A percentile compares a stretch with the other conserved stretches of the same genome.
Evolutionary conservation across 2,113 vertebrate genomes (phyloP).

Genomic region (Thryonomys swinderianus): DNA sequence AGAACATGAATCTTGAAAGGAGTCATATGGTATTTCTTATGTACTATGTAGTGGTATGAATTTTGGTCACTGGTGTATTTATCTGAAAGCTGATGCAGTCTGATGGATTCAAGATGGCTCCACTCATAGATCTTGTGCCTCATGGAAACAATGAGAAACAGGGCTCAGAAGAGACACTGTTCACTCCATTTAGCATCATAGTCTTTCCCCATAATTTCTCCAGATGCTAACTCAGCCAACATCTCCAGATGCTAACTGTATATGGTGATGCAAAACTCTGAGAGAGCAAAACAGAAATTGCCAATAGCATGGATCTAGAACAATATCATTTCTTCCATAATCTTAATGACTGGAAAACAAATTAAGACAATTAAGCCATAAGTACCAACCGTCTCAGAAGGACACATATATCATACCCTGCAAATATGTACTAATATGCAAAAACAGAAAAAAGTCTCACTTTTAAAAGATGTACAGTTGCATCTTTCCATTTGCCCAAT

Average conservation of each 20-base stretch:
- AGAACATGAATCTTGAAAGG: background rate
- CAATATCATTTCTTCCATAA: background rate
- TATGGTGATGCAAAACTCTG: background rate
- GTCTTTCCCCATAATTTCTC: background rate
- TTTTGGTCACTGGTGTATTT: background rate
- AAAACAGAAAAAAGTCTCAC: background rate
- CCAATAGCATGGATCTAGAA: background rate
- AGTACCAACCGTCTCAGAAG: background rate
- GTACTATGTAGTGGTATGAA: background rate
- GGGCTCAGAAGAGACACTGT: fast-evolving
- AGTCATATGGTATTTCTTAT: background rate
- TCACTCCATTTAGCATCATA: background rate
- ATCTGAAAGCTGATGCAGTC: background rate
- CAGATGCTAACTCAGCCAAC: background rate
- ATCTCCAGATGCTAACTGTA: background rate
- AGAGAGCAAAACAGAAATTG: background rate
- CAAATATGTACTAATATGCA: background rate
- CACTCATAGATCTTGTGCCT: background rate
- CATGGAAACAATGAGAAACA: background rate
- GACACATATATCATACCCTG: background rate
- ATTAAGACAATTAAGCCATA: background rate
- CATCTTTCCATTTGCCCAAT: background rate
- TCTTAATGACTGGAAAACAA: background rate
- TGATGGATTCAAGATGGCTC: background rate
- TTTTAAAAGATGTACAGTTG: background rate